Evolutionary conservation across 2,888 invertebrate species (phyloP), one percentile per base, ranked within the genome.

Genomic region (Cheilosia impressa): DNA sequence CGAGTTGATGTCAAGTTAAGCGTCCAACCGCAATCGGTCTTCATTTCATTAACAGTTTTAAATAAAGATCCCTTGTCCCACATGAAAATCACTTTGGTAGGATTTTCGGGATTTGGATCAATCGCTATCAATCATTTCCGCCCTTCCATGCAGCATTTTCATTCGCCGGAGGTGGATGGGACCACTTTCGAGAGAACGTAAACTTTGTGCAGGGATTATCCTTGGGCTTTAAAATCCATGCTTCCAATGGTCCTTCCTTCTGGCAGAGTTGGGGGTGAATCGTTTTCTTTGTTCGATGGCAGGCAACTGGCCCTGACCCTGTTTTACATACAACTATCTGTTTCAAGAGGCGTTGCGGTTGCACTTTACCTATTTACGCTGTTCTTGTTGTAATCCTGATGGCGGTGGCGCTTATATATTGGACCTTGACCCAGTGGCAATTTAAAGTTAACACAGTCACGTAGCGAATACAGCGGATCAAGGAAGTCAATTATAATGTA

Each of bases 391-490:
- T 22, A 38, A 7, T 15, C 6, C 1, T 13, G 10, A n/a, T 38
- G 19, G 22, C 1, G 13, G 58, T 52, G 31, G n/a, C 27, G 45
- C 13, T 22, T 9, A 47, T 9, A 47, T 15, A 69, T 50, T 75
- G 47, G 45, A 76, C 76, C 81, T 65, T 81, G 81, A 71, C 81
- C 76, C 60, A 69, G 24, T 65, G 31, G 27, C 19, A 66, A 55
- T 63, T 58, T 52, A 27, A 58, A 81, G 52, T 38, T 57, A 15
- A 47, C 19, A 17, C 41, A 53, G 50, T 58, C 58, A 79, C 52
- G 52, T 52, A 31, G 38, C 10, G 38, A 13, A 68, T 68, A n/a
- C 22, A 55, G 69, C 19, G 41, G 50, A 62, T 60, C 45, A 50
- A 43, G 69, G 63, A 52, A 24, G 55, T 60, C 47, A 68, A 55